Conservation (phyloP, 2,113 vertebrate genomes). For the Nyctereutes procyonoides region DNA sequence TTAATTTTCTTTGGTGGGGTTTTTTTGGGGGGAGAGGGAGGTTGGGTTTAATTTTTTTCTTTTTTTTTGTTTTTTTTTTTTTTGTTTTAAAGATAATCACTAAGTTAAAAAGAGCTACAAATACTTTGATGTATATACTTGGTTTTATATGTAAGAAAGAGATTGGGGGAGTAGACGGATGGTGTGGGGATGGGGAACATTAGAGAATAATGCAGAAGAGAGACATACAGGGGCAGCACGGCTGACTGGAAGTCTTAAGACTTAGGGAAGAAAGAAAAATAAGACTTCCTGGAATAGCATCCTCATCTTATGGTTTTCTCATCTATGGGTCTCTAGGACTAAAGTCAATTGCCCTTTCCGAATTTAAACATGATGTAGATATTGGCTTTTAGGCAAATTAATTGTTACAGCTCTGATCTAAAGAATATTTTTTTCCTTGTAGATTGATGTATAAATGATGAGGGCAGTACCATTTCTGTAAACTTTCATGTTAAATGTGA, state of each 20-base stretch:
- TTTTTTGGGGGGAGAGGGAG: neutral
- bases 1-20: neutral
- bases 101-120: neutral
- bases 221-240: neutral
- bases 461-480: neutral
- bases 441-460: neutral
- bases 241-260: neutral
- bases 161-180: neutral
- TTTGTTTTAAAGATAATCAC: neutral
- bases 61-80: neutral
- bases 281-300: neutral
- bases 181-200: neutral
- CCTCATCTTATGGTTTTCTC: neutral
- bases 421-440: slow-evolving; percentile 38
- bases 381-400: neutral
- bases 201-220: neutral
- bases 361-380: neutral
- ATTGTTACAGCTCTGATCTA: neutral
- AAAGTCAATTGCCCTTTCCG: neutral
- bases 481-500: neutral
- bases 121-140: neutral
- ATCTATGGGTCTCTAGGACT: neutral
- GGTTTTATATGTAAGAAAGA: neutral
- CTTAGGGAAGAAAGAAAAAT: neutral
- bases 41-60: neutral